phyloP scores from a whole-genome alignment of 2,888 invertebrate genomes.

The Charanyca ferruginea region DNA sequence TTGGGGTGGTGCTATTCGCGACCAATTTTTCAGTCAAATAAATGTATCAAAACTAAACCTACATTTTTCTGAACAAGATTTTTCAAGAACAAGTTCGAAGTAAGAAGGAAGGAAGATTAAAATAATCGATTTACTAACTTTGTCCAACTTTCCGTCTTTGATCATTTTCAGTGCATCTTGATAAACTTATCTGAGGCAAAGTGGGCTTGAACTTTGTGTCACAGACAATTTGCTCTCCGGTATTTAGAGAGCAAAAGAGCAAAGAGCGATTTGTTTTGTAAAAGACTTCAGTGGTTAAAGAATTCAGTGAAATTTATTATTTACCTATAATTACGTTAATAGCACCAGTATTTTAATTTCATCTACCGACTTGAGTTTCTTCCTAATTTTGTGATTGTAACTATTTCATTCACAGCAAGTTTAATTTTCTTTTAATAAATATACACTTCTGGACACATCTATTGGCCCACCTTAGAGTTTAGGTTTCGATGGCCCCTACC shows the following conservation, averaged over 20 bases:
- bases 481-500: no score
- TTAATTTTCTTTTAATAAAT: no score
- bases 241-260: slow-evolving; percentile 15
- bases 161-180: slow-evolving; percentile 53
- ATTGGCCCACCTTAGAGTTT: no score
- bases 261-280: slow-evolving; percentile 1
- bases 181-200: slow-evolving; percentile 53
- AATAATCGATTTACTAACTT: slow-evolving; percentile 58
- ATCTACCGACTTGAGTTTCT: no score
- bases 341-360: no score
- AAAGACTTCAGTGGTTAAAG: slow-evolving; percentile 12
- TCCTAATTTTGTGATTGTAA: no score
- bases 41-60: background rate
- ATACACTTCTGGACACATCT: no score
- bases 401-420: no score
- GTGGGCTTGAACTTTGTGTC: slow-evolving; percentile 37
- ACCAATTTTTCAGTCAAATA: background rate
- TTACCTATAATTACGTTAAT: no score
- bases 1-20: no score
- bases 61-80: slow-evolving; percentile 10
- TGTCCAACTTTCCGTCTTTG: slow-evolving; percentile 41
- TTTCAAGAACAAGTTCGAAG: slow-evolving; percentile 20
- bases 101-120: slow-evolving; percentile 44
- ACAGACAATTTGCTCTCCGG: slow-evolving; percentile 31
- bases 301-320: slow-evolving; percentile 3